Evolutionary conservation across 1,140 invertebrate species (phyloP), one percentile per base, ranked within the genome.

Genomic region (Drosophila bipectinata): DNA sequence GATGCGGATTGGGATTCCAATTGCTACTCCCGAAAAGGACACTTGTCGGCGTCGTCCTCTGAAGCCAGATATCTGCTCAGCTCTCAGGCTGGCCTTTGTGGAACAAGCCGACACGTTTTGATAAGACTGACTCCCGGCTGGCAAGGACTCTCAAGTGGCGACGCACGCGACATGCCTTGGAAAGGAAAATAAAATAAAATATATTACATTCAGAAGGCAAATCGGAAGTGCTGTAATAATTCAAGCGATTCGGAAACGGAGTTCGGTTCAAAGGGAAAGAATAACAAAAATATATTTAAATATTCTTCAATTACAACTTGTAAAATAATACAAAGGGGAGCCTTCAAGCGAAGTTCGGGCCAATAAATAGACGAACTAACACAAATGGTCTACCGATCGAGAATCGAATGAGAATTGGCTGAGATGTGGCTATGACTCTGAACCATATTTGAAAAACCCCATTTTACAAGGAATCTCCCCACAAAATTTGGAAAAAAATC

Each of bases 31-130:
- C 41, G 8, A 14, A 41, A 55, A 57, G 61, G 56, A 77, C 78
- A 81, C 79, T 81, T 77, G 78, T 68, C 62, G 57, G 61, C 62
- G 58, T 28, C 45, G 45, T 60, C 57, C 71, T 83, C 81, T 80
- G 55, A 84, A 47, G 58, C 37, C 14, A 30, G 47, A 76, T 68
- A 37, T 37, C 9, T 37, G 21, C 21, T 21, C 21, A 4, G 72
- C 61, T 51, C 48, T 41, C 49, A 28, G 26, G 24, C 28, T 5
- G 24, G 14, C 21, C 58, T 72, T 85, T 72, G 51, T 51, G 60
- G 10, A 49, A 71, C 59, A 79, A 39, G 80, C 80, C 80, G 80
- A 72, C 81, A 72, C 77, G 39, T 47, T 55, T 63, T 71, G 80
- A 85, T 83, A 85, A 80, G 79, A 21, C 21, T 21, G 60, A 47